Percentiles rank a stretch among this genome's conserved stretches.
Evolutionary conservation across 2,888 invertebrate genomes (phyloP).

Genomic region (Nyleta sp.): DNA sequence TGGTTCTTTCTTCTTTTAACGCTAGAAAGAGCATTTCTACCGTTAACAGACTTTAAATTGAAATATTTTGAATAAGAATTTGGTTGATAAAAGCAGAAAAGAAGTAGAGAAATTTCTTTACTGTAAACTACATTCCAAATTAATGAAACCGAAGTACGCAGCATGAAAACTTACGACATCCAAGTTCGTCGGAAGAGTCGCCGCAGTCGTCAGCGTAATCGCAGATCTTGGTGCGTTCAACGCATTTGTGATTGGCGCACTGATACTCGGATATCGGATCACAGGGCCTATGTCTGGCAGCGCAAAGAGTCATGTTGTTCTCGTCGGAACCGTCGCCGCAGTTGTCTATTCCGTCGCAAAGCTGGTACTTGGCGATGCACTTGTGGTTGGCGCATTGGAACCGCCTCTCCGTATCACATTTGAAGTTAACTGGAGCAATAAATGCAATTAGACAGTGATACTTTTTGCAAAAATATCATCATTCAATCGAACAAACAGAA

Average conservation of each 20-base stretch:
- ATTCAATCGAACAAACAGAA: too few species aligned
- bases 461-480: too few species aligned
- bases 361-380: conserved; percentile 92
- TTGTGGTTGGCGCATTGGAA: conserved; percentile 96
- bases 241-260: conserved; percentile 94
- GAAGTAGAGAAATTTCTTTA: too few species aligned
- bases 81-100: too few species aligned
- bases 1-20: too few species aligned
- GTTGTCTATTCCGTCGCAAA: conserved; percentile 96
- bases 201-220: conserved; percentile 96
- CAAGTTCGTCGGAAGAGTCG: conserved; percentile 94
- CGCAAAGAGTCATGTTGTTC: conserved; percentile 95
- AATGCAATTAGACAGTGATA: too few species aligned
- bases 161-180: conserved; percentile 87
- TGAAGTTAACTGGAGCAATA: conserved; percentile 92
- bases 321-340: conserved; percentile 98
- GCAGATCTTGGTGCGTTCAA: conserved; percentile 90
- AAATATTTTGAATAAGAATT: too few species aligned
- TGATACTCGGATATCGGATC: conserved; percentile 91
- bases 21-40: too few species aligned
- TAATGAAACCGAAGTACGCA: too few species aligned
- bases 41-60: too few species aligned
- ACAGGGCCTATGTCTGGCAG: conserved; percentile 89
- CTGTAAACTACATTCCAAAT: background rate
- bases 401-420: conserved; percentile 91